Evolutionary conservation across 1,140 invertebrate genomes (phyloP), one percentile per base, ranked within the genome.

Genomic region (Drosophila pallidifrons): DNA sequence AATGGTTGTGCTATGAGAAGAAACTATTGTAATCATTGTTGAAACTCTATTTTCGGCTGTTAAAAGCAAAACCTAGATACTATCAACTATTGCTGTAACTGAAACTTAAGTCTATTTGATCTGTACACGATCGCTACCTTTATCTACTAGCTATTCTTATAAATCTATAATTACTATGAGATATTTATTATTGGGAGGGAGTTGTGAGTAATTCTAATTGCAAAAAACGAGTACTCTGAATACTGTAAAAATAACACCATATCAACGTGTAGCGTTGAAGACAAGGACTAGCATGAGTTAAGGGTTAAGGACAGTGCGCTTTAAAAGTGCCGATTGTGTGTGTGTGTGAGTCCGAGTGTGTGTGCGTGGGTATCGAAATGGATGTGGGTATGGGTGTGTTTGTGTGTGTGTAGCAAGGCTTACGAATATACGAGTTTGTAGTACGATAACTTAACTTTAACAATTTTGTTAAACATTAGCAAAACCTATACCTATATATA

Each of bases 201-300:
- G 7, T 55, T 35, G n/a, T 25, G 13, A 13, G 5, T 59, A 32
- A 61, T 70, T 63, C 30, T 28, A 54, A 68, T 46, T 47, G 45
- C 60, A 25, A 25, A 38, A 38, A 74, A 67, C 30, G 43, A 80
- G 82, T 73, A 88, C 59, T 83, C 75, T 66, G 60, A 77, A 82
- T 71, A 83, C 82, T 91, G 87, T 91, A 91, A 91, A 91, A 82
- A 81, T 79, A 87, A 91, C 87, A 91, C 87, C 87, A 91, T 91
- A 87, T 91, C 80, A 82, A 82, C 82, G 82, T 81, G 32, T 64
- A 79, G 79, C 79, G 76, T 87, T 87, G 76, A 61, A 63, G 11
- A 55, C 28, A 74, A 66, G 49, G 57, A 66, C 43, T 74, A 72
- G 68, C 60, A 35, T 54, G 28, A 28, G 54, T 57, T 57, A 76